Evolutionary conservation across 2,797 vertebrate species (phyloP).

Genomic region (Trichosurus vulpecula): DNA sequence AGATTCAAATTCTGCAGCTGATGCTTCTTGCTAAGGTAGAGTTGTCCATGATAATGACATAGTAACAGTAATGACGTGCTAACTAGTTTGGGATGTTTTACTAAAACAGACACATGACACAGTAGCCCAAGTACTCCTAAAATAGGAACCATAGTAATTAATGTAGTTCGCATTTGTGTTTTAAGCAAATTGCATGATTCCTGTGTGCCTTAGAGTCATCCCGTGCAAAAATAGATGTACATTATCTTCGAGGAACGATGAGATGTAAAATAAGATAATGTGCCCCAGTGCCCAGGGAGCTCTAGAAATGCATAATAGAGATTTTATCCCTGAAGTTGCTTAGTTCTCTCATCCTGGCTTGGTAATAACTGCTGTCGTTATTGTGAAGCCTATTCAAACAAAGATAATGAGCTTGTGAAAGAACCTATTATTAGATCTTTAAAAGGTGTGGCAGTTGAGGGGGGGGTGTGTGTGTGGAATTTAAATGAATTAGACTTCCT

Average conservation of each 20-base stretch:
- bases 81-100: not conserved
- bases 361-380: slow-evolving; percentile 46
- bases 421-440: slow-evolving; percentile 47
- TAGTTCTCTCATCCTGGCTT: slow-evolving; percentile 49
- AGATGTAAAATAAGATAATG: slow-evolving; percentile 42
- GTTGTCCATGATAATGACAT: not conserved
- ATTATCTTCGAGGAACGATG: slow-evolving; percentile 39
- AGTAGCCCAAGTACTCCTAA: not conserved
- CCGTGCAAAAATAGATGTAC: slow-evolving; percentile 38
- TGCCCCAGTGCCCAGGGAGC: not conserved
- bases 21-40: not conserved
- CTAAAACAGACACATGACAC: not conserved
- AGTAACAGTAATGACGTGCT: not conserved
- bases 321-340: slow-evolving; percentile 32
- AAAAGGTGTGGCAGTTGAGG: slow-evolving; percentile 36
- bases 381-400: slow-evolving; percentile 64
- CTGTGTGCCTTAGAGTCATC: slow-evolving; percentile 9
- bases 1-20: not conserved
- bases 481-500: slow-evolving; percentile 53
- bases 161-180: slow-evolving; percentile 37
- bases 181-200: slow-evolving; percentile 39
- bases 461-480: slow-evolving; percentile 23
- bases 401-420: slow-evolving; percentile 57
- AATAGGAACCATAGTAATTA: slow-evolving; percentile 38
- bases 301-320: slow-evolving; percentile 44